These are phyloP conservation scores for Sorex fumeus DNA, from an alignment of 2,113 vertebrate species.

Conservation along the genomic window DNA sequence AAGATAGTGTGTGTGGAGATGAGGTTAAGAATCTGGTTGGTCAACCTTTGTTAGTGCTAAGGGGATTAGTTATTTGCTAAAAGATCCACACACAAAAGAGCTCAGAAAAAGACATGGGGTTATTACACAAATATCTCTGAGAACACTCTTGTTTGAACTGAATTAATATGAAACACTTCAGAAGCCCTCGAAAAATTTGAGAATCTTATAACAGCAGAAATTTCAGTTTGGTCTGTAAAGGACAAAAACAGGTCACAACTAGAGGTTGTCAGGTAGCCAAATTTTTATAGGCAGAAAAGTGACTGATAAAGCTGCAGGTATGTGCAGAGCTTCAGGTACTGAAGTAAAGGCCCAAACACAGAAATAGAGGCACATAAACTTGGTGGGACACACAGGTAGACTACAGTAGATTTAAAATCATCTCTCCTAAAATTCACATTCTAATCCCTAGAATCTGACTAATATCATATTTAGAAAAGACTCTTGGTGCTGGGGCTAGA, in stretches of 20 bases:
- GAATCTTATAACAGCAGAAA: background rate
- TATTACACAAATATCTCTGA: constrained; percentile 22
- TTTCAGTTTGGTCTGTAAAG: background rate
- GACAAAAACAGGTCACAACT: background rate
- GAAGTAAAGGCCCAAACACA: background rate
- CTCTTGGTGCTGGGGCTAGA: too few relatives aligned
- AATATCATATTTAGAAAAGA: constrained; percentile 20
- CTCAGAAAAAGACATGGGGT: background rate
- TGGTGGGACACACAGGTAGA: background rate
- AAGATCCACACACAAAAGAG: background rate
- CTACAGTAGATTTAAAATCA: background rate
- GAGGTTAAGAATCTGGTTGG: background rate
- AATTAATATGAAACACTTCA: background rate
- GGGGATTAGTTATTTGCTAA: background rate
- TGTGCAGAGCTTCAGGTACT: background rate
- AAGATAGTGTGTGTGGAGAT: background rate
- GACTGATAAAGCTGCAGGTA: background rate
- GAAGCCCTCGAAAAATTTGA: background rate
- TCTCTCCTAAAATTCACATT: background rate
- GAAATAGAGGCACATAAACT: background rate
- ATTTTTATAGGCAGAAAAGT: constrained; percentile 6
- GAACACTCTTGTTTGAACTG: background rate
- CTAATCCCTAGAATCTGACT: background rate
- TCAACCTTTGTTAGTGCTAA: background rate
- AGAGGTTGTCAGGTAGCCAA: background rate